Evolutionary conservation across 2,888 invertebrate genomes (phyloP).

Genomic region (Rhopalosiphum nymphaeae): DNA sequence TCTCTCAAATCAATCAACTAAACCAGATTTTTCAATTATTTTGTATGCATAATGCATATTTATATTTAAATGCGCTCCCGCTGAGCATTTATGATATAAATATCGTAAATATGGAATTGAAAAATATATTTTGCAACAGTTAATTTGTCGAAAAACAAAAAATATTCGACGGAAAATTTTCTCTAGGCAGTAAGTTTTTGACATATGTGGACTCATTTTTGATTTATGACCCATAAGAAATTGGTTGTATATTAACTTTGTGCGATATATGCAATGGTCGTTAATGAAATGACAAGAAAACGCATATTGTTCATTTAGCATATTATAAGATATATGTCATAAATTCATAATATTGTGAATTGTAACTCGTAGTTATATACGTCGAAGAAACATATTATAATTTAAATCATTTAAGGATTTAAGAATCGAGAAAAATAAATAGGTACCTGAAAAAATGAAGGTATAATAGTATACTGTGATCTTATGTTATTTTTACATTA

Average conservation of each 20-base stretch:
- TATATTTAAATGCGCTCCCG: neutral
- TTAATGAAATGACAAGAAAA: neutral
- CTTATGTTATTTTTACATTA: neutral
- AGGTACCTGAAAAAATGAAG: neutral
- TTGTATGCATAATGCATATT: neutral
- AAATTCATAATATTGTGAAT: neutral
- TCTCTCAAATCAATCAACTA: neutral
- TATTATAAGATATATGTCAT: neutral
- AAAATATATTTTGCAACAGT: constrained; percentile 12
- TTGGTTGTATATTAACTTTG: neutral
- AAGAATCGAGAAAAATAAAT: neutral
- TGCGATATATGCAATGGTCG: neutral
- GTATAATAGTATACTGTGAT: neutral
- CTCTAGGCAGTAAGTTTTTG: neutral
- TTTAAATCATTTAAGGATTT: too few species aligned
- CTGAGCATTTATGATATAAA: neutral
- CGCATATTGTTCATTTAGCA: neutral
- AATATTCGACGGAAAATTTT: neutral
- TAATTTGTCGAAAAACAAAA: constrained; percentile 3
- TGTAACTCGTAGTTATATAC: neutral
- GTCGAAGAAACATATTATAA: neutral
- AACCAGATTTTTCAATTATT: neutral
- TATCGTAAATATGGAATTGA: neutral
- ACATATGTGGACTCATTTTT: neutral
- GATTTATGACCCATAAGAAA: neutral